phyloP scores from a whole-genome alignment of 2,888 invertebrate species.

The Furcula furcula region DNA sequence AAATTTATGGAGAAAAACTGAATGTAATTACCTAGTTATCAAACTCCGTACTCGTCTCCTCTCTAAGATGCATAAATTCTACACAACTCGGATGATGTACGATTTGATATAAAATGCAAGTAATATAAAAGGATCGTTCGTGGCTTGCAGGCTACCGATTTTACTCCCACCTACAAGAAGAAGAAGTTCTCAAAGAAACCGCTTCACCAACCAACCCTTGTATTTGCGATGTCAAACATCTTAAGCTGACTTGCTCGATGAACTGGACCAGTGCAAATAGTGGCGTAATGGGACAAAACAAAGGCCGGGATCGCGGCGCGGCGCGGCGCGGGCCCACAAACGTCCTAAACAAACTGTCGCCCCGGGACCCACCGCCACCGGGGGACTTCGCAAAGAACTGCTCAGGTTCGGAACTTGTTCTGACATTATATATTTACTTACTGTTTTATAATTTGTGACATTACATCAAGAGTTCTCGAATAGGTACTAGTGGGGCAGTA shows the following conservation, averaged over 20 bases:
- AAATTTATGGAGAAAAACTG: too few relatives aligned
- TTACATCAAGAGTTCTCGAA: too few relatives aligned
- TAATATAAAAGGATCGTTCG: too few relatives aligned
- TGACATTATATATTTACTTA: background rate
- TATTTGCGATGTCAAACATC: constrained; percentile 14
- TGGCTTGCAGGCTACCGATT: too few relatives aligned
- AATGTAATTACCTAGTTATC: too few relatives aligned
- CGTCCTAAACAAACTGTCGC: constrained; percentile 46
- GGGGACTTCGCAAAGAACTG: constrained; percentile 1
- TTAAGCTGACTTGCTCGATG: constrained; percentile 34
- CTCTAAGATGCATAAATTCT: too few relatives aligned
- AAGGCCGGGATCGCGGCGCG: constrained; percentile 14
- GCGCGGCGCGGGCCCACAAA: constrained; percentile 21
- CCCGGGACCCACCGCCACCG: constrained; percentile 4
- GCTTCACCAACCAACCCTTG: background rate
- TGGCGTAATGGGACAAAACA: constrained; percentile 34
- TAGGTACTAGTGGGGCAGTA: too few relatives aligned
- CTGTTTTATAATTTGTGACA: background rate
- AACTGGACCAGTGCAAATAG: constrained; percentile 35
- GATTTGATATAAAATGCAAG: too few relatives aligned
- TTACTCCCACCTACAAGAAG: too few relatives aligned
- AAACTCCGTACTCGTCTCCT: too few relatives aligned
- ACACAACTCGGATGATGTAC: too few relatives aligned
- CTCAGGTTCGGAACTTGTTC: background rate
- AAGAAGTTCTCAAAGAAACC: too few relatives aligned